A percentile compares a stretch with the other conserved stretches of the same genome.
Evolutionary conservation across 2,797 vertebrate species (phyloP).

Genomic region (Sebastolobus alascanus): DNA sequence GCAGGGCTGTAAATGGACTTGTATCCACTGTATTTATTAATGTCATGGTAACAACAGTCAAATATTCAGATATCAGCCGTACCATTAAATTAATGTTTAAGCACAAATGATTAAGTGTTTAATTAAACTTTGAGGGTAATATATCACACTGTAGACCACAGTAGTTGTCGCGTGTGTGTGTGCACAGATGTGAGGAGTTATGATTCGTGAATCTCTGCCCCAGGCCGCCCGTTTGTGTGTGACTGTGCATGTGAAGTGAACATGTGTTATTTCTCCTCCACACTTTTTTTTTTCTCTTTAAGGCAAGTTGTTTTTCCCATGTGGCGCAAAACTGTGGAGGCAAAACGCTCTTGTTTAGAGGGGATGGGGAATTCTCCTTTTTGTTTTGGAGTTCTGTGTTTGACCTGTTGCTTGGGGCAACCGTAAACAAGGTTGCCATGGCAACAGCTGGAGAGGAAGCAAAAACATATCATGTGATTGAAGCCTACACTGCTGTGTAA

Average conservation of each 20-base stretch:
- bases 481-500: conserved; percentile 82
- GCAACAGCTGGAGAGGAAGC: conserved; percentile 82
- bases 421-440: conserved; percentile 88
- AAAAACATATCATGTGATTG: conserved; percentile 88
- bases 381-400: conserved; percentile 88
- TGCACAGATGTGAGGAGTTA: conserved; percentile 25
- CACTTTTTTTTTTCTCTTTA: neutral
- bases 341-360: conserved; percentile 75
- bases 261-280: conserved; percentile 48
- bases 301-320: conserved; percentile 57
- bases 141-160: conserved; percentile 29
- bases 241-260: conserved; percentile 48
- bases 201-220: conserved; percentile 24
- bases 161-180: neutral
- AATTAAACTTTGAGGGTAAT: conserved; percentile 38
- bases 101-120: conserved; percentile 43
- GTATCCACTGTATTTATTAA: conserved; percentile 32
- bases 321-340: conserved; percentile 47
- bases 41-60: conserved; percentile 55
- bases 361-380: conserved; percentile 84
- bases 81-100: conserved; percentile 34
- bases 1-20: conserved; percentile 14
- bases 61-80: conserved; percentile 19
- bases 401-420: conserved; percentile 87
- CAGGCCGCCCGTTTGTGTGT: conserved; percentile 27